Percentiles rank a stretch among this genome's conserved stretches.
Evolutionary conservation across 2,888 invertebrate species (phyloP).

Genomic region (Entomobrya proxima): DNA sequence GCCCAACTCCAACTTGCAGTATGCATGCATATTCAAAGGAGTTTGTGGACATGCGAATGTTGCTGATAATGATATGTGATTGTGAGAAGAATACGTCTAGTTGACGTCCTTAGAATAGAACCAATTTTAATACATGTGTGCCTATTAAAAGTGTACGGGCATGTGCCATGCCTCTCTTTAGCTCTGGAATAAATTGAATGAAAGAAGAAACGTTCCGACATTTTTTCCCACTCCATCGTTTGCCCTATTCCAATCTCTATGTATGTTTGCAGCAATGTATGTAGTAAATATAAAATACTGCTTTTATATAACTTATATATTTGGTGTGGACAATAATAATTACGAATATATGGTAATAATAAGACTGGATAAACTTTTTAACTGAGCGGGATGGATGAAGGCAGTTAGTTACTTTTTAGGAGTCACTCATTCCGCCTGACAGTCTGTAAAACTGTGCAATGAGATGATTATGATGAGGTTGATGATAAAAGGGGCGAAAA

Average conservation of each 20-base stretch:
- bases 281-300: background rate
- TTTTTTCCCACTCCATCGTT: conserved; percentile 23
- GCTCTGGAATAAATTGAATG: conserved; percentile 34
- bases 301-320: background rate
- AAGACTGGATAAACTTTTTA: conserved; percentile 35
- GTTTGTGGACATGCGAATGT: conserved; percentile 48
- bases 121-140: conserved; percentile 14
- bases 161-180: conserved; percentile 30
- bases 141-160: background rate
- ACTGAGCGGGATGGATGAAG: conserved; percentile 31
- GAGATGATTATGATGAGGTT: conserved; percentile 5
- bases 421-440: conserved; percentile 33
- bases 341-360: conserved; percentile 49
- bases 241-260: background rate
- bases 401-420: conserved; percentile 37
- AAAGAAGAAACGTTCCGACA: conserved; percentile 64
- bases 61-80: conserved; percentile 56
- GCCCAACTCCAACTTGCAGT: no score
- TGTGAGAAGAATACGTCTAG: conserved; percentile 18
- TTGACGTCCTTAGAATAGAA: conserved; percentile 28
- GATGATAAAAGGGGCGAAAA: conserved; percentile 36
- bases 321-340: conserved; percentile 45
- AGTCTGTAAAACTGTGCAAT: conserved; percentile 15
- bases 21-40: no score
- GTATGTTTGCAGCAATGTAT: background rate